Evolutionary conservation across 2,797 vertebrate genomes (phyloP).

Genomic region (Pseudomugil gertrudae): DNA sequence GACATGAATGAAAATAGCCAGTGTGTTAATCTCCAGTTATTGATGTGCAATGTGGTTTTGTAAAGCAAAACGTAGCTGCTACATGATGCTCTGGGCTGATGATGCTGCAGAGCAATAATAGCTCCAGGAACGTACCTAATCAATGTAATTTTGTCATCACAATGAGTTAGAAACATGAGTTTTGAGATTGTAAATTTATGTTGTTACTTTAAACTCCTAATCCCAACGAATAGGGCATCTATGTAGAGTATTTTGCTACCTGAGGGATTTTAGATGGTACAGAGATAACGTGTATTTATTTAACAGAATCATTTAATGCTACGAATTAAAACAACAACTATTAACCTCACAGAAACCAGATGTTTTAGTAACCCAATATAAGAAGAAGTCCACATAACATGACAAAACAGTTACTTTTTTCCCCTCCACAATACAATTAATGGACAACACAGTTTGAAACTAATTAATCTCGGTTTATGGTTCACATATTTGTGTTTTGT

Average conservation of each 20-base stretch:
- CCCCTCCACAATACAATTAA: background rate
- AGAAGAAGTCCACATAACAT: background rate
- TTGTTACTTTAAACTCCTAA: background rate
- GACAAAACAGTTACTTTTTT: background rate
- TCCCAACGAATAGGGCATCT: background rate
- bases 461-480: conserved; percentile 11
- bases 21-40: background rate
- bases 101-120: too few species aligned
- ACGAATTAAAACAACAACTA: background rate
- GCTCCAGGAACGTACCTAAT: background rate
- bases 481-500: conserved; percentile 29
- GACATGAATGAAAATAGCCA: too few species aligned
- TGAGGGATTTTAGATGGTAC: background rate
- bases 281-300: background rate
- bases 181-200: background rate
- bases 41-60: background rate
- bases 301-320: background rate
- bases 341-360: background rate
- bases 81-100: background rate
- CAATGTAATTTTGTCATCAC: background rate
- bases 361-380: background rate
- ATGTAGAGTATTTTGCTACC: background rate
- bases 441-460: conserved; percentile 15
- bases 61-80: background rate
- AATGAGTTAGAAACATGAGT: background rate